These are phyloP conservation scores for Crypturellus undulatus DNA, from an alignment of 2,113 vertebrate species.

Conservation along the genomic window DNA sequence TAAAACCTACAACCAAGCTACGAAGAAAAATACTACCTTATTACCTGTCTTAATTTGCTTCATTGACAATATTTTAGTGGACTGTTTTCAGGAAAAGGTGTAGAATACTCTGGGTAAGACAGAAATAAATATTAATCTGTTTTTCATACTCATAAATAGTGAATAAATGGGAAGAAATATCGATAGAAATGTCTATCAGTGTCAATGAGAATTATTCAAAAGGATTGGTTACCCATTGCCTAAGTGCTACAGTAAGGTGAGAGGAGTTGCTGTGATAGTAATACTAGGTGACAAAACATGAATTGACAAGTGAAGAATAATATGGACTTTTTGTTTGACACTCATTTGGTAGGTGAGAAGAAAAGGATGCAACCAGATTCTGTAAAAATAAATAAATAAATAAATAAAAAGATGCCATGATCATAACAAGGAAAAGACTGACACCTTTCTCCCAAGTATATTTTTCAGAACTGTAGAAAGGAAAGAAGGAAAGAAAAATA, in stretches of 20 bases:
- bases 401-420: background rate
- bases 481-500: background rate
- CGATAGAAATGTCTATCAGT: background rate
- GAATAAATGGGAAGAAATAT: background rate
- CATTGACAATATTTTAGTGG: background rate
- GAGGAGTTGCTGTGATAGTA: background rate
- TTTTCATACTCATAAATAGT: background rate
- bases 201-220: background rate
- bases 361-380: background rate
- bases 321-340: background rate
- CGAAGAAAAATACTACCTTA: background rate
- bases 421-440: background rate
- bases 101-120: background rate
- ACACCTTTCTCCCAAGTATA: background rate
- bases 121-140: background rate
- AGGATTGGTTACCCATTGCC: background rate
- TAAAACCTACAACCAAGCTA: background rate
- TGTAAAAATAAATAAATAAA: background rate
- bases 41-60: background rate
- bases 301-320: background rate
- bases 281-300: slow-evolving; percentile 1
- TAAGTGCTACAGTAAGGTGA: background rate
- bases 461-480: background rate
- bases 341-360: slow-evolving; percentile 10
- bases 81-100: background rate